Percentiles rank a stretch among this genome's conserved stretches.
These are phyloP conservation scores for Trichoplusia ni DNA, from an alignment of 1,140 invertebrate species.

Conservation along the genomic window DNA sequence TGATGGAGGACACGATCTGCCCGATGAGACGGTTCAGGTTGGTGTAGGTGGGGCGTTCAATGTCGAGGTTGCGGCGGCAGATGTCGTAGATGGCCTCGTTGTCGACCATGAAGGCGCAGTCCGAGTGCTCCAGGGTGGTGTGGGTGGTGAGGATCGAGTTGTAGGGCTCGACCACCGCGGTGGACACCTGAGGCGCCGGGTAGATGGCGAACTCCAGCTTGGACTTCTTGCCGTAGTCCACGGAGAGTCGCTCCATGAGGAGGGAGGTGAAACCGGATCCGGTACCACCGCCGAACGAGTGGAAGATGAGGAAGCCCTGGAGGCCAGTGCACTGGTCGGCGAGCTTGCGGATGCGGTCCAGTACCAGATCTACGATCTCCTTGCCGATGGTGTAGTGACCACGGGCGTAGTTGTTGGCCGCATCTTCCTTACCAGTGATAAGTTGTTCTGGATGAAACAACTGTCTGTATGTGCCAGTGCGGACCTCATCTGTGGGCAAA, in stretches of 20 bases:
- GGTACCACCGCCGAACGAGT: slow-evolving; percentile 95
- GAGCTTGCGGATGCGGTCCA: slow-evolving; percentile 90
- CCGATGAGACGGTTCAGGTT: slow-evolving; percentile 91
- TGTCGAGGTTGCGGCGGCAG: slow-evolving; percentile 93
- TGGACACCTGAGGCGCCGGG: slow-evolving; percentile 93
- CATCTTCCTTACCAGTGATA: slow-evolving; percentile 94
- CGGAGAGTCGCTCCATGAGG: slow-evolving; percentile 93
- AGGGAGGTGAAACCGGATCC: slow-evolving; percentile 94
- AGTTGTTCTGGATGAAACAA: slow-evolving; percentile 93
- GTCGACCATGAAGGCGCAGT: slow-evolving; percentile 95
- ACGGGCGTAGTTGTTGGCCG: slow-evolving; percentile 94
- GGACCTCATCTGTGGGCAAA: slow-evolving; percentile 85
- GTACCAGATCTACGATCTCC: slow-evolving; percentile 91
- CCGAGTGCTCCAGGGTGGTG: slow-evolving; percentile 93
- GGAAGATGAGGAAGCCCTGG: slow-evolving; percentile 95
- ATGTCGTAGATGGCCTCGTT: slow-evolving; percentile 94
- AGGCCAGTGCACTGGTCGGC: slow-evolving; percentile 94
- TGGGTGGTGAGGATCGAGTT: slow-evolving; percentile 92
- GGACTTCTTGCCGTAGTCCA: slow-evolving; percentile 95
- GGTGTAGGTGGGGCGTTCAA: slow-evolving; percentile 91
- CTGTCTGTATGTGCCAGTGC: slow-evolving; percentile 91
- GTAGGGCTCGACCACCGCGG: slow-evolving; percentile 95
- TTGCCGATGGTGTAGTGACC: slow-evolving; percentile 96
- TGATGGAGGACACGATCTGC: slow-evolving; percentile 94
- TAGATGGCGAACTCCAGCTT: slow-evolving; percentile 96